These are phyloP conservation scores for Lithophane socia DNA, from an alignment of 2,888 invertebrate species.

Conservation along the genomic window DNA sequence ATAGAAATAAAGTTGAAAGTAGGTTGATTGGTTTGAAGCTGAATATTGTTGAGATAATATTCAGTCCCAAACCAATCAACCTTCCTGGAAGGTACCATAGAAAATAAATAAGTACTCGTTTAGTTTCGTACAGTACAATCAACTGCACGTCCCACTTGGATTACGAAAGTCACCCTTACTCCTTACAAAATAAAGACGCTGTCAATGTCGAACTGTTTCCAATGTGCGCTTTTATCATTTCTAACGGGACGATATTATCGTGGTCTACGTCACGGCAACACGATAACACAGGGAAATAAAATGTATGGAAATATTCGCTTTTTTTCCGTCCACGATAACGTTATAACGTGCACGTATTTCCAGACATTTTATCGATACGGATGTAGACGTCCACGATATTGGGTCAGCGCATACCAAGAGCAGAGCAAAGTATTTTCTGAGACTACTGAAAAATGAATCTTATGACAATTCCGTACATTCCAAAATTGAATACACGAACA, in stretches of 20 bases:
- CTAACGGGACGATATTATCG: neutral
- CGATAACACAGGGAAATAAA: neutral
- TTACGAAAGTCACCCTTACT: neutral
- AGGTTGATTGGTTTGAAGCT: neutral
- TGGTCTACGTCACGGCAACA: neutral
- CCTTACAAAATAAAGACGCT: neutral
- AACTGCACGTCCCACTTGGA: neutral
- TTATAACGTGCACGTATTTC: too few species aligned
- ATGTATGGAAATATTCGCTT: neutral
- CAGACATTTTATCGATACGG: too few species aligned
- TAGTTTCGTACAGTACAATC: neutral
- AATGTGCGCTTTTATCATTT: neutral
- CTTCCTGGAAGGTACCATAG: neutral
- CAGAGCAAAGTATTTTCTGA: too few species aligned
- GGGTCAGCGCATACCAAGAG: too few species aligned
- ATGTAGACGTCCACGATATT: too few species aligned
- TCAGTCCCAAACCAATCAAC: neutral
- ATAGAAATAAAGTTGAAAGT: neutral
- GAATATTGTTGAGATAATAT: constrained; percentile 1
- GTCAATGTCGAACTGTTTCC: neutral
- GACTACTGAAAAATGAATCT: too few species aligned
- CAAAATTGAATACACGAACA: too few species aligned
- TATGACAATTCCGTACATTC: too few species aligned
- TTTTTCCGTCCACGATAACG: too few species aligned
- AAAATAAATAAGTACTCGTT: neutral